Base-by-base conservation (phyloP, 1,140 invertebrate genomes). In the Panagrolaimus sp. region DNA sequence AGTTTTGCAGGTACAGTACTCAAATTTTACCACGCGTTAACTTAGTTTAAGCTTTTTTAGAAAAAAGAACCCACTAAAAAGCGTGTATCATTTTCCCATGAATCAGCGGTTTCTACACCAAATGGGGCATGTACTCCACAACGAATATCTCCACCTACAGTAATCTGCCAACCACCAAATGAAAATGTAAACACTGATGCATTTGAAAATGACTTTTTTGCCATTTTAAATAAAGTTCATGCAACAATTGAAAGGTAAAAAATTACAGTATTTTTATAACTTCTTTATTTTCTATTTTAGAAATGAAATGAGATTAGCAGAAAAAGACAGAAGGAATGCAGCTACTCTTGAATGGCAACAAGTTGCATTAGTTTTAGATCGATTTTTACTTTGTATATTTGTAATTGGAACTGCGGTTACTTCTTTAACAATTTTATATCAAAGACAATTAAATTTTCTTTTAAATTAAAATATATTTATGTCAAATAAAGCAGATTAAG, bases 311-410 rank as follows among this genome's bases (percentile, higher is more conserved):
- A 83, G 89, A 23, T 78, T 89, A 0, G 84, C 86, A 5, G 88
- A 90, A 71, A 88, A 89, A 74, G 89, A 90, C 76, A 81, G 86
- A 44, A 83, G 87, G 46, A 89, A 91, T 71, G 83, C 87, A 62
- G 87, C 88, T 63, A 88, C 89, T 73, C 81, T 88, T 16, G 89
- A 91, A 80, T 91, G 90, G 90, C 89, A 90, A 79, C 89, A 90
- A 79, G 87, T 90, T 42, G 89, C 90, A 0, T 83, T 90, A n/a
- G 88, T 90, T 3, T 81, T 88, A 5, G 87, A 88, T 76, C 84
- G 90, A 9, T 84, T 89, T 47, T 84, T 91, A 0, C 84, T 91
- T 13, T 86, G 88, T 72, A 80, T 89, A 23, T 91, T 91, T 78
- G 84, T 89, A 63, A 80, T 89, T 20, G 87, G 87, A 16, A 90